Evolutionary conservation across 2,888 invertebrate genomes (phyloP).

Genomic region (Aphidius colemani): DNA sequence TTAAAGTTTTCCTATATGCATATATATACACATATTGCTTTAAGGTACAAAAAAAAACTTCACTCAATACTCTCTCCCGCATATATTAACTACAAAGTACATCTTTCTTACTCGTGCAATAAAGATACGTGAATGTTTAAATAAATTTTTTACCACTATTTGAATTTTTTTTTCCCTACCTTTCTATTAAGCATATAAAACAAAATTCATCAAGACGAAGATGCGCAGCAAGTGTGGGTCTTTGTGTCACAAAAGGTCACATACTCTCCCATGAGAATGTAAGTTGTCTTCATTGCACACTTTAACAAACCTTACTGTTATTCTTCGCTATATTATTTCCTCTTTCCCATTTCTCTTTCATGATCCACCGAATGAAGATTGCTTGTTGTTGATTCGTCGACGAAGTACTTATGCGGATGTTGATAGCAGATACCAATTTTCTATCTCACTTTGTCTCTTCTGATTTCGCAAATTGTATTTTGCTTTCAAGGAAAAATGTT

Average conservation of each 20-base stretch:
- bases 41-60: not conserved
- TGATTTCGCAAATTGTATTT: too few relatives aligned
- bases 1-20: not conserved
- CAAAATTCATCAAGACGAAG: constrained; percentile 24
- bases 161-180: not conserved
- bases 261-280: constrained; percentile 39
- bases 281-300: constrained; percentile 25
- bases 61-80: not conserved
- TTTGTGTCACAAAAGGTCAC: constrained; percentile 59
- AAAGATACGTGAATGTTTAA: constrained; percentile 24
- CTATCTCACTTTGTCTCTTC: constrained; percentile 16
- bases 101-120: constrained; percentile 15
- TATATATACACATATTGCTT: not conserved
- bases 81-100: constrained; percentile 2
- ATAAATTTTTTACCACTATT: constrained; percentile 10
- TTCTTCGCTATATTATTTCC: constrained; percentile 14
- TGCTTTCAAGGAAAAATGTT: constrained; percentile 12
- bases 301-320: constrained; percentile 23
- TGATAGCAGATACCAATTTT: constrained; percentile 29
- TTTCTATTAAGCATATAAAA: constrained; percentile 27
- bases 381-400: constrained; percentile 26
- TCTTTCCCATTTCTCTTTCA: constrained; percentile 19
- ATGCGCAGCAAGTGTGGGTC: constrained; percentile 51
- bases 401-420: constrained; percentile 31
- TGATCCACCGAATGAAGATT: constrained; percentile 17